Evolutionary conservation across 2,113 vertebrate genomes (phyloP).

Genomic region (Catharus fuscescens): DNA sequence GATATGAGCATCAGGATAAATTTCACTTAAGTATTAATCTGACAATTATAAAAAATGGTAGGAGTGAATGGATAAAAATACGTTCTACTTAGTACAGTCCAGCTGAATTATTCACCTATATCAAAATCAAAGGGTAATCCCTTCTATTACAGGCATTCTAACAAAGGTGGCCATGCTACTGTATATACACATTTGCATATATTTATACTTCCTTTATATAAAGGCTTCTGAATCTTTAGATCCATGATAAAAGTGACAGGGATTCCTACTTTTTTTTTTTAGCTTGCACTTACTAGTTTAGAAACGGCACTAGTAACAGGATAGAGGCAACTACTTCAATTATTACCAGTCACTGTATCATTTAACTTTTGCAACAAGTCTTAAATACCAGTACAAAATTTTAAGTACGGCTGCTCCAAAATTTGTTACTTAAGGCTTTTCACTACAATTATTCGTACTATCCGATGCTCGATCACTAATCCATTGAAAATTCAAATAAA

Average conservation of each 20-base stretch:
- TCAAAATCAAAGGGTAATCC: slow-evolving; percentile 69
- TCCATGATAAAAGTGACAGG: slow-evolving; percentile 53
- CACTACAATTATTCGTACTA: slow-evolving; percentile 72
- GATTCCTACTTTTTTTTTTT: neutral
- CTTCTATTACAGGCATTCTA: slow-evolving; percentile 74
- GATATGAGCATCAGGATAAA: slow-evolving; percentile 41
- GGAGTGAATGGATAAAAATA: slow-evolving; percentile 71
- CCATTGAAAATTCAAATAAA: slow-evolving; percentile 51
- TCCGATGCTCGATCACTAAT: slow-evolving; percentile 10
- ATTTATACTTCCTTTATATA: slow-evolving; percentile 69
- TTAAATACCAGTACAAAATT: slow-evolving; percentile 67
- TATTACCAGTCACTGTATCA: slow-evolving; percentile 57
- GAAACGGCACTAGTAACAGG: slow-evolving; percentile 41
- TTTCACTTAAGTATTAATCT: slow-evolving; percentile 54
- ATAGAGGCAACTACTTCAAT: slow-evolving; percentile 51
- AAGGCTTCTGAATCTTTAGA: slow-evolving; percentile 67
- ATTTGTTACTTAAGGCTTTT: slow-evolving; percentile 78
- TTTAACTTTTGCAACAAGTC: slow-evolving; percentile 69
- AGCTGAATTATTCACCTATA: slow-evolving; percentile 74
- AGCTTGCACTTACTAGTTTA: slow-evolving; percentile 56
- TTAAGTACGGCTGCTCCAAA: slow-evolving; percentile 67
- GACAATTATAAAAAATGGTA: slow-evolving; percentile 60
- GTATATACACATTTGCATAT: slow-evolving; percentile 79
- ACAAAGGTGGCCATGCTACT: slow-evolving; percentile 71
- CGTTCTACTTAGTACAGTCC: slow-evolving; percentile 73